Percentiles rank a stretch among this genome's conserved stretches.
Conservation (phyloP, 2,797 vertebrate species). For the Hephaestus fuliginosus region DNA sequence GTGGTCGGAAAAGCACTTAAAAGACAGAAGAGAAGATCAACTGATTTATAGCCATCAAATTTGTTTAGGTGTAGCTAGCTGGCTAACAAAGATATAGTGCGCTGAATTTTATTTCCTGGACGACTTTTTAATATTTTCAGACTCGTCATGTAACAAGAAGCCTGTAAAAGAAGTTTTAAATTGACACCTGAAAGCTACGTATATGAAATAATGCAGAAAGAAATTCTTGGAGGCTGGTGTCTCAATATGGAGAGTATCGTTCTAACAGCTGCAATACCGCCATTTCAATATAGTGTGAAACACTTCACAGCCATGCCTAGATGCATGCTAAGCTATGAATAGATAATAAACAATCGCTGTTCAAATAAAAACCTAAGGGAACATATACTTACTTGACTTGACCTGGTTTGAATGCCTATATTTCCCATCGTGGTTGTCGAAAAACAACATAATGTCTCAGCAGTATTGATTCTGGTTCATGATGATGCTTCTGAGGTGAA, state of each 20-base stretch:
- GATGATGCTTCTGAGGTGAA: conserved; percentile 24
- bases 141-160: neutral
- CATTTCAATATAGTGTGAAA: neutral
- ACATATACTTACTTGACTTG: too few relatives aligned
- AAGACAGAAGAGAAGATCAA: too few relatives aligned
- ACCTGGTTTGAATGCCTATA: neutral
- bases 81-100: too few relatives aligned
- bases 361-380: neutral
- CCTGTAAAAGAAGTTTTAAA: neutral
- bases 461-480: conserved; percentile 14
- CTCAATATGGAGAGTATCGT: neutral
- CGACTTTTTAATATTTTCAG: too few relatives aligned
- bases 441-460: neutral
- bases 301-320: neutral
- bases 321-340: neutral
- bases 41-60: too few relatives aligned
- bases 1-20: too few relatives aligned
- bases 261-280: neutral
- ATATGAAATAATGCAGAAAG: too few relatives aligned
- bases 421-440: neutral
- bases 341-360: neutral
- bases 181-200: too few relatives aligned
- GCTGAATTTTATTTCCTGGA: too few relatives aligned
- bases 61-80: too few relatives aligned
- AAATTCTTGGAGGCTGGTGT: neutral